Evolutionary conservation across 2,888 invertebrate species (phyloP), one percentile per base, ranked within the genome.

Genomic region (Gastracanthus pulcherrimus): DNA sequence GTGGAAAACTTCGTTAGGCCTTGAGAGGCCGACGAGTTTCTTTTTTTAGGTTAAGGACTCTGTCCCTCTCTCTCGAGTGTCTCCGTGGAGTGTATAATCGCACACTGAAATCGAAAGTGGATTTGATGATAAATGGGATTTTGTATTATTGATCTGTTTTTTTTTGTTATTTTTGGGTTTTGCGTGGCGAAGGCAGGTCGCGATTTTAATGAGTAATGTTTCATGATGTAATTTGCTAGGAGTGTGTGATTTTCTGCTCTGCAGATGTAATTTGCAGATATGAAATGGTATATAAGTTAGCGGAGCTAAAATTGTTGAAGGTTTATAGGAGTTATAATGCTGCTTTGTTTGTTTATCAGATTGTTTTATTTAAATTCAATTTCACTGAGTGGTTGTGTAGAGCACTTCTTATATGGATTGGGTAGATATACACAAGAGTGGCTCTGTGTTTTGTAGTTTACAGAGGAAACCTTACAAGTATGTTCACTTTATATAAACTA

Each of bases 11-110:
- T n/a, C 11, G 38, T 58, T 66, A 29, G n/a, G 45, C 62, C 31
- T 77, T 70, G 48, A 16, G 16, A 6, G 11, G 29, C 19, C 16
- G 38, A n/a, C n/a, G n/a, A n/a, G n/a, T n/a, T n/a, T n/a, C n/a
- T n/a, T 51, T 29, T 71, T 76, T 72, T 81, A 81, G 81, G 81
- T 81, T 81, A 81, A 71, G 76, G 66, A 80, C 5, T 34, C 41
- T 3, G 16, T 34, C 26, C n/a, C n/a, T n/a, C n/a, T n/a, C n/a
- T n/a, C n/a, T n/a, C n/a, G 19, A n/a, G 23, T 60, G 26, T 11
- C 13, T 11, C 29, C 6, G n/a, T 34, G 3, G 7, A 55, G n/a
- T 6, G 23, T 26, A 23, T 55, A 3, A 26, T 26, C 23, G 55
- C 26, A 19, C 7, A 55, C 3, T 36, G 31, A 67, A 76, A 76